These are phyloP conservation scores for Spinus pinus DNA, from an alignment of 2,797 vertebrate species.

Conservation along the genomic window DNA sequence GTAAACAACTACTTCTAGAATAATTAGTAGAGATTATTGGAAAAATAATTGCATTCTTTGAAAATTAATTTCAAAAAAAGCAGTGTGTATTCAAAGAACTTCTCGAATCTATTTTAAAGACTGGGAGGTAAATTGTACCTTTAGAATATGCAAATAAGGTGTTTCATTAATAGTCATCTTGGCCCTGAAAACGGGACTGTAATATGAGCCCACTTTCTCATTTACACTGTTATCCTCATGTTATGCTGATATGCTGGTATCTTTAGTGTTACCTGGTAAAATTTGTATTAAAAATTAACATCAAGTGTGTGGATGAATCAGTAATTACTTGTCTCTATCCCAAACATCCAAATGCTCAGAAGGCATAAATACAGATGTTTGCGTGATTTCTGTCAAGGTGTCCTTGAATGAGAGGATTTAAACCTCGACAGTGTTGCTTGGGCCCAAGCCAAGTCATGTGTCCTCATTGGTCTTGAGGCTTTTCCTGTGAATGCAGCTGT, in stretches of 20 bases:
- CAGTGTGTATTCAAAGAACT: neutral
- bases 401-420: slow-evolving; percentile 64
- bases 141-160: neutral
- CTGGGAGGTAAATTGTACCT: neutral
- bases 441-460: slow-evolving; percentile 36
- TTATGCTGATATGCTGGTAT: neutral
- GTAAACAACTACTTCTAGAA: neutral
- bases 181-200: neutral
- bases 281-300: neutral
- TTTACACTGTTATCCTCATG: neutral
- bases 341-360: neutral
- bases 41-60: neutral
- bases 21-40: neutral
- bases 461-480: slow-evolving; percentile 49
- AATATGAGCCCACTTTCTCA: neutral
- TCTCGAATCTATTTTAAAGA: neutral
- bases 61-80: neutral
- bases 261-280: neutral
- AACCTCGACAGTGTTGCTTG: neutral
- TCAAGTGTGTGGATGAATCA: neutral
- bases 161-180: neutral
- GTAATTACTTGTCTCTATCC: neutral
- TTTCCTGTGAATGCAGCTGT: slow-evolving; percentile 56
- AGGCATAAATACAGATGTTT: neutral
- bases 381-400: slow-evolving; percentile 22